Percentiles rank a stretch among this genome's conserved stretches.
Conservation (phyloP, 2,888 invertebrate species). For the Chrysolina oricalcia region DNA sequence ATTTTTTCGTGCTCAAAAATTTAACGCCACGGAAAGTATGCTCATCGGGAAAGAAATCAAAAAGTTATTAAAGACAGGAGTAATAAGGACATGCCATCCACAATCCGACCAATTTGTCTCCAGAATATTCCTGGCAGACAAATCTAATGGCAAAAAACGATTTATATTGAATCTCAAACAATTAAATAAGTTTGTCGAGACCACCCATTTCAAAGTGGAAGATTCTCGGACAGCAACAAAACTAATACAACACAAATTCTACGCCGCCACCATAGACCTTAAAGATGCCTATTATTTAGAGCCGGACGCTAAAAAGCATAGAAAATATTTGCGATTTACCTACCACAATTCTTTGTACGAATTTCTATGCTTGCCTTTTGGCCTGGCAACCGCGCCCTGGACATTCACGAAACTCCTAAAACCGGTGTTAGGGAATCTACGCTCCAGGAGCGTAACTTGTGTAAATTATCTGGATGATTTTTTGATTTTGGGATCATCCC, state of each 20-base stretch:
- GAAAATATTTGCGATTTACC: not conserved
- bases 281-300: too few species aligned
- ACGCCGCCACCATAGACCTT: not conserved
- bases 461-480: conserved; percentile 20
- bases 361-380: conserved; percentile 13
- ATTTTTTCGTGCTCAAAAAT: not conserved
- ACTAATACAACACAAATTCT: not conserved
- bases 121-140: conserved; percentile 10
- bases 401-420: conserved; percentile 29
- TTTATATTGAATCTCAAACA: conserved; percentile 36
- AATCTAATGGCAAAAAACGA: conserved; percentile 21
- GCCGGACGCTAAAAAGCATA: too few species aligned
- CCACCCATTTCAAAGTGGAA: conserved; percentile 35
- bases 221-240: not conserved
- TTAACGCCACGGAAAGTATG: not conserved
- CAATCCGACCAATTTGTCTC: not conserved
- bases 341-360: too few species aligned
- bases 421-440: conserved; percentile 3
- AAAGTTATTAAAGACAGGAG: not conserved
- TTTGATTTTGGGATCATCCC: conserved; percentile 1
- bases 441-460: not conserved
- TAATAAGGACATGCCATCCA: too few species aligned
- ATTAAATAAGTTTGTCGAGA: conserved; percentile 24
- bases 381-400: not conserved
- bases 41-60: not conserved